Percentiles rank a stretch among this genome's conserved stretches.
These are phyloP conservation scores for Rotaria macrura DNA, from an alignment of 2,888 invertebrate species.

Conservation along the genomic window DNA sequence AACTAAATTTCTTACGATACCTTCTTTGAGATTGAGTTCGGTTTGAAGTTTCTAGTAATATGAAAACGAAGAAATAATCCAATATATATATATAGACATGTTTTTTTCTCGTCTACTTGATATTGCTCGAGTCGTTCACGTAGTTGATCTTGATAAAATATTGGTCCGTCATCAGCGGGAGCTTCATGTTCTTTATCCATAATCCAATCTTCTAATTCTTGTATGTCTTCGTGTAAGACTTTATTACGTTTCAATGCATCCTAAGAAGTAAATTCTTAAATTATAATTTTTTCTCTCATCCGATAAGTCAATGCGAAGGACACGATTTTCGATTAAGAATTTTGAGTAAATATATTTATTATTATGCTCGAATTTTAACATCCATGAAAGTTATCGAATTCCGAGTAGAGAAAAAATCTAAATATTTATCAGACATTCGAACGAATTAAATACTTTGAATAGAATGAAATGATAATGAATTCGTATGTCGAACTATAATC, in stretches of 20 bases:
- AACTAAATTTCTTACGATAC: constrained; percentile 58
- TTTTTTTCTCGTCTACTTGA: neutral
- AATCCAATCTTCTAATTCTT: constrained; percentile 23
- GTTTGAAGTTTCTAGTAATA: constrained; percentile 62
- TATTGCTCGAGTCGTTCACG: neutral
- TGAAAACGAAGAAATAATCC: neutral
- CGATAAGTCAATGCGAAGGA: too few relatives aligned
- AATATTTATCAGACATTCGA: too few relatives aligned
- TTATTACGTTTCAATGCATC: constrained; percentile 18
- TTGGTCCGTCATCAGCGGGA: constrained; percentile 3
- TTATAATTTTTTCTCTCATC: too few relatives aligned
- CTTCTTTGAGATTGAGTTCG: constrained; percentile 60
- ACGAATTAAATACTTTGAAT: too few relatives aligned
- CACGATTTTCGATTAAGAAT: too few relatives aligned
- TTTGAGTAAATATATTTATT: too few relatives aligned
- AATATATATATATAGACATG: neutral
- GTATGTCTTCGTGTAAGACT: neutral
- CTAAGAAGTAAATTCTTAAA: neutral
- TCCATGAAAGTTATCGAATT: too few relatives aligned
- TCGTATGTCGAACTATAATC: too few relatives aligned
- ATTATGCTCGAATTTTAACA: too few relatives aligned
- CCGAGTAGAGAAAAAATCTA: too few relatives aligned
- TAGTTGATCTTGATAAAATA: constrained; percentile 15
- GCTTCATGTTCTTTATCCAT: constrained; percentile 20
- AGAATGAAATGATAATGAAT: too few relatives aligned